Conservation (phyloP, 2,113 vertebrate genomes). For the Pogona vitticeps region DNA sequence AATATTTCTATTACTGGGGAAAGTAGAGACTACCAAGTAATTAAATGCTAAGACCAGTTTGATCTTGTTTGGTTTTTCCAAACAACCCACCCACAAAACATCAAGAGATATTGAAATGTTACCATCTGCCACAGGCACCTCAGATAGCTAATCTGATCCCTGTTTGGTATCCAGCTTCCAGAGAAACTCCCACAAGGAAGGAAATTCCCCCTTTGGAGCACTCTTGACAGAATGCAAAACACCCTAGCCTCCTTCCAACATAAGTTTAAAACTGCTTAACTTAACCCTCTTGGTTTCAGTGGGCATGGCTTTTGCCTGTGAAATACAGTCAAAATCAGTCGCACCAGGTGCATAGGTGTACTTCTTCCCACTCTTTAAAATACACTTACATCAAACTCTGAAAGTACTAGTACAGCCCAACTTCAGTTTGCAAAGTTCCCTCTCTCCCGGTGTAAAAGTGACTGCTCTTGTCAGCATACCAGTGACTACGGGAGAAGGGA, state of each 20-base stretch:
- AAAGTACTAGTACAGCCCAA: neutral
- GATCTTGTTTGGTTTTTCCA: no score
- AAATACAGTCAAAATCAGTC: slow-evolving; percentile 38
- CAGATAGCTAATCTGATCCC: neutral
- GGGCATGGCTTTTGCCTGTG: neutral
- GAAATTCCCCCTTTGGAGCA: neutral
- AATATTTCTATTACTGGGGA: no score
- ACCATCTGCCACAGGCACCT: neutral
- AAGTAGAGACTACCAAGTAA: no score
- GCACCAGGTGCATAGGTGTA: slow-evolving; percentile 35
- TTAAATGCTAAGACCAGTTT: no score
- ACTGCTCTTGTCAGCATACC: neutral
- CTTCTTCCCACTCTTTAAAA: slow-evolving; percentile 18
- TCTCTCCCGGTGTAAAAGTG: neutral
- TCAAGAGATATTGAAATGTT: neutral
- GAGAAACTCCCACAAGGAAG: neutral
- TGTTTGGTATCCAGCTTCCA: neutral
- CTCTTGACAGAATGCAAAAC: neutral
- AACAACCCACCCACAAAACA: no score
- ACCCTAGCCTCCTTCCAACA: neutral
- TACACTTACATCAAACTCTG: neutral
- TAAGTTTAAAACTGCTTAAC: neutral
- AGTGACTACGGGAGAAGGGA: neutral
- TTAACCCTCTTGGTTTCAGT: neutral
- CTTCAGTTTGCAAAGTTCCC: neutral